Evolutionary conservation across 2,113 vertebrate species (phyloP).

Genomic region (Centrocercus urophasianus): DNA sequence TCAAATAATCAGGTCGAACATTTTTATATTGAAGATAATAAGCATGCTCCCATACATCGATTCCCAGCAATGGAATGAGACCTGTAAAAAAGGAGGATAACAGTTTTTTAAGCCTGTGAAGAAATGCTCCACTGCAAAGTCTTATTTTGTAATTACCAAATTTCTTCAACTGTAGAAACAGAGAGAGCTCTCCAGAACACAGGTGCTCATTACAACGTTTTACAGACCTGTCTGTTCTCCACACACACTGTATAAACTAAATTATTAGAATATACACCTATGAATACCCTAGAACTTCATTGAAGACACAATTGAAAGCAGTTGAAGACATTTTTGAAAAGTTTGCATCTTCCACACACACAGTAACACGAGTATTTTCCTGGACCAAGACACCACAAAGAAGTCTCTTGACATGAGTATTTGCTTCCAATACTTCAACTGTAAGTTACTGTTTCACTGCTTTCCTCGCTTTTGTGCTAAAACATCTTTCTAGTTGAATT

Average conservation of each 20-base stretch:
- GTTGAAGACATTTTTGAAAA: not conserved
- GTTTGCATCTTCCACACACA: not conserved
- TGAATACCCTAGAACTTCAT: not conserved
- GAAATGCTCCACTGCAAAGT: not conserved
- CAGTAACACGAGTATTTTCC: not conserved
- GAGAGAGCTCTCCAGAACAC: not conserved
- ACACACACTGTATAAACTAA: not conserved
- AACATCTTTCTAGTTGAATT: not conserved
- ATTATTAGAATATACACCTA: not conserved
- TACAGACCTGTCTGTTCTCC: not conserved
- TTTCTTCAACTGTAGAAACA: not conserved
- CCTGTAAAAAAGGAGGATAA: constrained; percentile 73
- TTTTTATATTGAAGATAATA: constrained; percentile 99
- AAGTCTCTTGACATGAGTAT: not conserved
- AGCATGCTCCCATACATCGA: constrained; percentile 98
- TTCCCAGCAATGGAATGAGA: constrained; percentile 93
- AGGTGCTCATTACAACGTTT: not conserved
- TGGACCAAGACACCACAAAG: not conserved
- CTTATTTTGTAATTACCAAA: not conserved
- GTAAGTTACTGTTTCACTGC: not conserved
- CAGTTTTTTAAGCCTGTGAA: not conserved
- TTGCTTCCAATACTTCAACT: not conserved
- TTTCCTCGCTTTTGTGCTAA: not conserved
- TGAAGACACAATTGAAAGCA: not conserved
- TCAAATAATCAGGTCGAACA: constrained; percentile 95